These are phyloP conservation scores for Berghia stephanieae DNA, from an alignment of 1,140 invertebrate species.

Conservation along the genomic window DNA sequence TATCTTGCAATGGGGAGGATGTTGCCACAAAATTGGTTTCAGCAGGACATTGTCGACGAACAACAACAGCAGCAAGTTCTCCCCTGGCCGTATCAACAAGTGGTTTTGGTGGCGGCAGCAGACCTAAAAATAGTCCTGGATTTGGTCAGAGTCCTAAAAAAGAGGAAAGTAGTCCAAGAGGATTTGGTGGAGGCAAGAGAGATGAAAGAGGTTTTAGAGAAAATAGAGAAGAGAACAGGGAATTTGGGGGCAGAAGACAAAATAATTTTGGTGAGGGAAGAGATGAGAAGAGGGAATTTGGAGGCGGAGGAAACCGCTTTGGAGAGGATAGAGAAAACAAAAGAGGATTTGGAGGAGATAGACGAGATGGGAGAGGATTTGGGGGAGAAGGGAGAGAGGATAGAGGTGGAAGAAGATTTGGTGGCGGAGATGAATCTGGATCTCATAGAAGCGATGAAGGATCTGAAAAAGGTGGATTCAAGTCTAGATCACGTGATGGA, in stretches of 20 bases:
- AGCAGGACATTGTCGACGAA: too few relatives aligned
- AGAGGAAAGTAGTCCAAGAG: background rate
- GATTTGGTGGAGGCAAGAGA: background rate
- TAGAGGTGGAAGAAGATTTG: slow-evolving; percentile 66
- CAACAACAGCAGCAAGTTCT: too few relatives aligned
- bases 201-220: background rate
- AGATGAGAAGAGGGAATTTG: background rate
- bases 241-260: background rate
- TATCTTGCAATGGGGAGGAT: background rate
- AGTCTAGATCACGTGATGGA: too few relatives aligned
- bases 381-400: slow-evolving; percentile 50
- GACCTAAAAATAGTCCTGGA: background rate
- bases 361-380: background rate
- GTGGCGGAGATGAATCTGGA: slow-evolving; percentile 64
- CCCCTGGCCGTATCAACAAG: too few relatives aligned
- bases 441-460: slow-evolving; percentile 59
- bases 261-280: background rate
- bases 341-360: background rate
- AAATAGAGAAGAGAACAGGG: too few relatives aligned
- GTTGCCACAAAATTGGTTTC: background rate
- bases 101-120: background rate
- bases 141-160: background rate
- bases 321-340: background rate
- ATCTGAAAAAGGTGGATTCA: slow-evolving; percentile 64
- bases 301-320: background rate